Conservation (phyloP, 2,113 vertebrate species). For the Tenebrosternarchus preto region DNA sequence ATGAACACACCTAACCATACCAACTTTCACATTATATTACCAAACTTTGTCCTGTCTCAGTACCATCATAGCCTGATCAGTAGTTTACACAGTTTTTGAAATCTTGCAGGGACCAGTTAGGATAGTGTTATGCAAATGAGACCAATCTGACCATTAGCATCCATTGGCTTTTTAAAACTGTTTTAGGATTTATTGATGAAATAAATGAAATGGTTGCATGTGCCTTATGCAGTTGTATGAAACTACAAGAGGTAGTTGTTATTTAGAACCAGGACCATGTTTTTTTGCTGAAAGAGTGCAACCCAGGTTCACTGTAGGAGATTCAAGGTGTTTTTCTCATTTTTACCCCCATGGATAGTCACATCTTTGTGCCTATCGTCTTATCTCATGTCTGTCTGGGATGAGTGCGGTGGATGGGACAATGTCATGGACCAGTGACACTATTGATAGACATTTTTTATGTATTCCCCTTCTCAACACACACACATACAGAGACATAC, state of each 20-base stretch:
- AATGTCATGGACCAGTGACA: slow-evolving; percentile 30
- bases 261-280: too few relatives aligned
- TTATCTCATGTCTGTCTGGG: neutral
- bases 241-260: too few relatives aligned
- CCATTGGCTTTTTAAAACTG: too few relatives aligned
- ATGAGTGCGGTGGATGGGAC: neutral
- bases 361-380: too few relatives aligned
- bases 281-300: too few relatives aligned
- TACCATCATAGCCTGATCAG: neutral
- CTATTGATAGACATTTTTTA: slow-evolving; percentile 16
- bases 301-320: too few relatives aligned
- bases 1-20: slow-evolving; percentile 21
- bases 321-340: too few relatives aligned
- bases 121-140: neutral
- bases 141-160: neutral
- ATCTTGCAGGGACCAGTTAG: neutral
- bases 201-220: too few relatives aligned
- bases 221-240: too few relatives aligned
- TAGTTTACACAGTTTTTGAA: neutral
- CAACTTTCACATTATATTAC: slow-evolving; percentile 1
- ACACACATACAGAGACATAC: slow-evolving; percentile 79
- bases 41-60: neutral
- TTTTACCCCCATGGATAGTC: too few relatives aligned
- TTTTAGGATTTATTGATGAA: too few relatives aligned
- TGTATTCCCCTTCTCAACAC: slow-evolving; percentile 3